These are phyloP conservation scores for Dinoponera quadriceps DNA, from an alignment of 1,140 invertebrate species.

Conservation along the genomic window DNA sequence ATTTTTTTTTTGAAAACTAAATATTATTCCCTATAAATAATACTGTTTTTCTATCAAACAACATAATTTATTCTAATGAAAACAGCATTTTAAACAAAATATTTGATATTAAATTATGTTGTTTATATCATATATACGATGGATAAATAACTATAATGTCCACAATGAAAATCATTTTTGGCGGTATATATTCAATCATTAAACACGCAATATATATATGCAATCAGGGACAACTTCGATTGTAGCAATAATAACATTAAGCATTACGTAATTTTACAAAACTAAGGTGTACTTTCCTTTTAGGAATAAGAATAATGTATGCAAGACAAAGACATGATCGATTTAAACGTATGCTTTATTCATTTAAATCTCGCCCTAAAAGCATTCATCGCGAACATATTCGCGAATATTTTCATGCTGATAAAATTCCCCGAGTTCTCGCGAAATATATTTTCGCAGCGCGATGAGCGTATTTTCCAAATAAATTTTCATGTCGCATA, in stretches of 20 bases:
- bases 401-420: too few species aligned
- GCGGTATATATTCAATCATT: too few species aligned
- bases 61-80: too few species aligned
- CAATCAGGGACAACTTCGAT: not conserved
- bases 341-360: not conserved
- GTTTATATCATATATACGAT: too few species aligned
- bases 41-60: too few species aligned
- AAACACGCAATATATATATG: too few species aligned
- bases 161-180: too few species aligned
- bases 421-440: constrained; percentile 13
- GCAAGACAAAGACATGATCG: not conserved
- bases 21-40: too few species aligned
- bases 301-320: not conserved
- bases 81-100: too few species aligned
- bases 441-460: constrained; percentile 11
- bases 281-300: constrained; percentile 15
- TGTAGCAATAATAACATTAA: not conserved
- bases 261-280: not conserved
- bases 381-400: not conserved
- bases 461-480: not conserved
- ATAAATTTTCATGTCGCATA: constrained; percentile 38
- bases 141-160: too few species aligned
- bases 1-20: too few species aligned
- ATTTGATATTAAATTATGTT: too few species aligned
- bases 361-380: constrained; percentile 1